Base-by-base conservation (phyloP, 2,888 invertebrate genomes). In the Leucoma salicis region DNA sequence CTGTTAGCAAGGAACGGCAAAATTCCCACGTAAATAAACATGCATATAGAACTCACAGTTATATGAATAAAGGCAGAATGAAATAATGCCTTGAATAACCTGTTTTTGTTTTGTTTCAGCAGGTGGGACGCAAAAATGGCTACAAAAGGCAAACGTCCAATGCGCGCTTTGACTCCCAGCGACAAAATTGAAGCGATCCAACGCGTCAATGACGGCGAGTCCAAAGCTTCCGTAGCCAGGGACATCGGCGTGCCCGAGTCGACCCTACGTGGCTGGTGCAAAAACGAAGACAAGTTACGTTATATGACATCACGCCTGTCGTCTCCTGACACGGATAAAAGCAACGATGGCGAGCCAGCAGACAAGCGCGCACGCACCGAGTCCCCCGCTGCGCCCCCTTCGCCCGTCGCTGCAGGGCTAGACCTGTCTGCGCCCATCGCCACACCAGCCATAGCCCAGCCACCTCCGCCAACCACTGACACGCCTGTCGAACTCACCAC, bases 221-320 rank as follows among this genome's bases (percentile, higher is more conserved):
- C 95, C 42, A 96, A 96, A 70, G 96, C 96, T 2, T 95, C 95
- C 0, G 96, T 96, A 1, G 96, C 96, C 1, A 91, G 96, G 2
- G 95, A 95, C 74, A 95, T 96, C 70, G 95, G 95, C 24, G 95
- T 96, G 12, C 96, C 96, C 0, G 96, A 96, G 78, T 96, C 95
- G 2, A 96, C 96, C 6, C 87, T 96, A 11, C 91, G 96, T 2
- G 96, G 96, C 44, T 96, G 96, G 96, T 96, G 96, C 82, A 96
- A 96, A 78, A 95, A 95, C 70, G 95, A 95, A 71, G 94, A 94
- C 63, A 96, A 96, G 77, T 78, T 90, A 54, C 85, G 90, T 81
- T 94, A 54, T 92, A 93, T 74, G 93, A 94, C 88, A 69, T 93
- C 94, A 16, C 90, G 93, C 7, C 92, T 94, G 64, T 93, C 94